Evolutionary conservation across 1,140 invertebrate genomes (phyloP).

Genomic region (Hycleus phaleratus): DNA sequence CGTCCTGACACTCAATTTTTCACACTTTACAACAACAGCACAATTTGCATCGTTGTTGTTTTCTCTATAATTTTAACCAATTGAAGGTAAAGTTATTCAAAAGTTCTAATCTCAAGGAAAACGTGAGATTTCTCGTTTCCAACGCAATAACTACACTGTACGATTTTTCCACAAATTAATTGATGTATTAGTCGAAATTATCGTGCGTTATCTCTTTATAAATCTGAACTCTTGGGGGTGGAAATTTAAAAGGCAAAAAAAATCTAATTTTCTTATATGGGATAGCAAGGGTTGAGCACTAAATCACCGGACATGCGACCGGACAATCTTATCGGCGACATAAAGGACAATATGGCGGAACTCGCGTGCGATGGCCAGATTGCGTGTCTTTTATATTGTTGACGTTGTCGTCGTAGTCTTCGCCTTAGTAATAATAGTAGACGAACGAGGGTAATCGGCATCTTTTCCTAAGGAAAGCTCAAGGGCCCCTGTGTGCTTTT

Average conservation of each 20-base stretch:
- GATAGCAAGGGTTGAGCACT: conserved; percentile 12
- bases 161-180: too few relatives aligned
- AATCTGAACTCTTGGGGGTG: too few relatives aligned
- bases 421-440: too few relatives aligned
- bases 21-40: not conserved
- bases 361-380: conserved; percentile 37
- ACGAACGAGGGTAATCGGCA: not conserved
- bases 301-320: conserved; percentile 34
- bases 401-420: not conserved
- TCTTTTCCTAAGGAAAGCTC: conserved; percentile 8
- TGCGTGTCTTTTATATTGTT: conserved; percentile 24
- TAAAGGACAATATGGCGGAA: conserved; percentile 37
- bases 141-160: too few relatives aligned
- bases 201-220: too few relatives aligned
- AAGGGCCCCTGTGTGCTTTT: conserved; percentile 18
- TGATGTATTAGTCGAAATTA: too few relatives aligned
- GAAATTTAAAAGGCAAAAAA: too few relatives aligned
- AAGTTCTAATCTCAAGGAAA: too few relatives aligned
- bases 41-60: too few relatives aligned
- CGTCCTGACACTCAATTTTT: conserved; percentile 1
- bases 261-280: not conserved
- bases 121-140: too few relatives aligned
- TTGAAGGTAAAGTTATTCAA: too few relatives aligned
- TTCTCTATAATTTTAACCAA: too few relatives aligned
- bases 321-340: conserved; percentile 38